Evolutionary conservation across 2,888 invertebrate genomes (phyloP).

Genomic region (Pollenia labialis): DNA sequence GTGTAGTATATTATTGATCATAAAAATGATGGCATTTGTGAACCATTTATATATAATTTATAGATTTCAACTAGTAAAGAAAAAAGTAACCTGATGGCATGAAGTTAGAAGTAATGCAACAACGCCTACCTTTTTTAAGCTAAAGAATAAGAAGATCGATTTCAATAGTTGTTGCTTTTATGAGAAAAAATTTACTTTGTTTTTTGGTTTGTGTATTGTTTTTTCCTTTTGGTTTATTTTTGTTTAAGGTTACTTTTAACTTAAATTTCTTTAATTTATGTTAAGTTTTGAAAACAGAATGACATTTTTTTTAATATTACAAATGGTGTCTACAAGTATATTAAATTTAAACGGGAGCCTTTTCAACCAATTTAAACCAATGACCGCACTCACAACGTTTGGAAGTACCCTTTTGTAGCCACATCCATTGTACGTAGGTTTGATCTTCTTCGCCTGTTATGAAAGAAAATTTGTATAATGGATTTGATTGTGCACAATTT

Average conservation of each 20-base stretch:
- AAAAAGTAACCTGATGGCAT: conserved; percentile 65
- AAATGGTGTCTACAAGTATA: conserved; percentile 74
- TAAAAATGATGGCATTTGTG: conserved; percentile 51
- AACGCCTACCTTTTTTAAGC: neutral
- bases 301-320: conserved; percentile 50
- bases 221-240: conserved; percentile 77
- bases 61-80: conserved; percentile 38
- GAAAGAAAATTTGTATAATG: neutral
- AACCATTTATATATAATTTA: conserved; percentile 39
- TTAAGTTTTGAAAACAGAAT: conserved; percentile 68
- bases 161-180: conserved; percentile 17
- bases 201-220: conserved; percentile 72
- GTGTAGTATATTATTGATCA: conserved; percentile 19
- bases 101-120: neutral
- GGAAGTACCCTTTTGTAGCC: conserved; percentile 94
- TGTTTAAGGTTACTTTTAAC: conserved; percentile 80
- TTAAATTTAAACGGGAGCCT: conserved; percentile 87
- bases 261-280: conserved; percentile 76
- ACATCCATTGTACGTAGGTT: conserved; percentile 96
- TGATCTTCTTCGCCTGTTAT: conserved; percentile 93
- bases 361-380: conserved; percentile 96
- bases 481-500: neutral
- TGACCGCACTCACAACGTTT: conserved; percentile 98
- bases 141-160: neutral
- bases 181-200: conserved; percentile 65